Evolutionary conservation across 2,113 vertebrate species (phyloP).

Genomic region (Mirounga angustirostris): DNA sequence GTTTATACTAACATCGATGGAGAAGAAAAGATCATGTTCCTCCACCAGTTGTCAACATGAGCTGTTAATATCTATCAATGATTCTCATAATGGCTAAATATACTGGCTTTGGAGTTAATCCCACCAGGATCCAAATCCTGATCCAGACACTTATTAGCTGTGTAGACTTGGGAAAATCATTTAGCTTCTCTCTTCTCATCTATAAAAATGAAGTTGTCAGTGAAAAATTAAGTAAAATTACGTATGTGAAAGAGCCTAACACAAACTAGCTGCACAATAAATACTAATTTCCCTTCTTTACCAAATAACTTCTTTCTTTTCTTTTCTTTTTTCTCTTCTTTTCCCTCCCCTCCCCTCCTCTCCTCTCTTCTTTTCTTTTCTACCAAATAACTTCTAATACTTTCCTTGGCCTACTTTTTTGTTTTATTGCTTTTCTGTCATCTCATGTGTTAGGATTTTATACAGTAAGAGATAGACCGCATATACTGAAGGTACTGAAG

Average conservation of each 20-base stretch:
- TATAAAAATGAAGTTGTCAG: not conserved
- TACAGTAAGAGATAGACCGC: not conserved
- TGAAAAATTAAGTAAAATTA: conserved; percentile 42
- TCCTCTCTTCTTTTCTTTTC: not conserved
- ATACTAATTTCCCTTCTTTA: not conserved
- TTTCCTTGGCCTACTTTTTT: not conserved
- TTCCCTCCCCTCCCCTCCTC: too few relatives aligned
- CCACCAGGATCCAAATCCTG: conserved; percentile 6
- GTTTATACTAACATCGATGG: not conserved
- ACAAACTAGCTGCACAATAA: not conserved
- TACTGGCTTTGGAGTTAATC: not conserved
- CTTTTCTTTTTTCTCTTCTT: too few relatives aligned
- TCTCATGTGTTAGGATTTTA: not conserved
- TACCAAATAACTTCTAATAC: not conserved
- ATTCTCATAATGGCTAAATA: not conserved
- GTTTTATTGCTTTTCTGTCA: not conserved
- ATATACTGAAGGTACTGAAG: not conserved
- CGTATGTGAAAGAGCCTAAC: not conserved
- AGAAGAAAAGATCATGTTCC: not conserved
- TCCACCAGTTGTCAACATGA: not conserved
- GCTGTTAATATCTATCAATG: not conserved
- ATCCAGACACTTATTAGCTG: not conserved
- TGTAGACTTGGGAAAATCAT: not conserved
- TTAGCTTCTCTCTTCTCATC: not conserved
- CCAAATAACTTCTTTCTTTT: not conserved